Percentiles rank a stretch among this genome's conserved stretches.
Evolutionary conservation across 2,888 invertebrate species (phyloP).

Genomic region (Ophion costatus): DNA sequence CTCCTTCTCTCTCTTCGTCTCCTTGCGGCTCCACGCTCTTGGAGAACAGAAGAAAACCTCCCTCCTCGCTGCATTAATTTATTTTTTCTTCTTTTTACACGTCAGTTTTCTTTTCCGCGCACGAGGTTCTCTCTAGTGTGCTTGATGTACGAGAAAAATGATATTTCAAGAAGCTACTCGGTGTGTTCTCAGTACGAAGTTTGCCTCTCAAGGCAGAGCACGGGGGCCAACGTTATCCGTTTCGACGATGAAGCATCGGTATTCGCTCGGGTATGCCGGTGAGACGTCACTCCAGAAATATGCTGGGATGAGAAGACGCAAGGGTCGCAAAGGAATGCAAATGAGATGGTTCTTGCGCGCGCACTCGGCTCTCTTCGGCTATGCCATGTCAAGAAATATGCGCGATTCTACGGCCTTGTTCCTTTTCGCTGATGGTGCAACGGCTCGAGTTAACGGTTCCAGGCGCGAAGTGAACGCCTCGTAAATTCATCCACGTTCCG

Average conservation of each 20-base stretch:
- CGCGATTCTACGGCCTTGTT: slow-evolving; percentile 25
- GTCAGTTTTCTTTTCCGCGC: background rate
- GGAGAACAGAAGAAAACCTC: background rate
- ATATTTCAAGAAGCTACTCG: slow-evolving; percentile 38
- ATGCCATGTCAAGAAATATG: slow-evolving; percentile 31
- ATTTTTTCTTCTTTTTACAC: background rate
- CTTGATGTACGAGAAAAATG: slow-evolving; percentile 35
- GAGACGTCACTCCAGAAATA: slow-evolving; percentile 56
- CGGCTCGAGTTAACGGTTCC: slow-evolving; percentile 41
- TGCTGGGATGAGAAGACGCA: slow-evolving; percentile 64
- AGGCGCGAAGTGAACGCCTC: slow-evolving; percentile 64
- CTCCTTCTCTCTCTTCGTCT: no score
- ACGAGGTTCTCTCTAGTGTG: slow-evolving; percentile 13
- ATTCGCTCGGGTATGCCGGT: slow-evolving; percentile 64
- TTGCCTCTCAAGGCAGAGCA: background rate
- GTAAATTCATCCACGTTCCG: slow-evolving; percentile 68
- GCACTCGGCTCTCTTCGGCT: slow-evolving; percentile 16
- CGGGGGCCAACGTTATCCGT: slow-evolving; percentile 52
- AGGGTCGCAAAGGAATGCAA: slow-evolving; percentile 72
- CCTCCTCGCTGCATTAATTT: background rate
- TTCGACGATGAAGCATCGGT: slow-evolving; percentile 66
- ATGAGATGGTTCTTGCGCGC: slow-evolving; percentile 66
- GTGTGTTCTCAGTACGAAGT: slow-evolving; percentile 7
- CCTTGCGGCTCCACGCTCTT: background rate
- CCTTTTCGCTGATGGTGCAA: slow-evolving; percentile 42